phyloP scores from a whole-genome alignment of 2,797 vertebrate genomes.

The Hoplostethus mediterraneus region DNA sequence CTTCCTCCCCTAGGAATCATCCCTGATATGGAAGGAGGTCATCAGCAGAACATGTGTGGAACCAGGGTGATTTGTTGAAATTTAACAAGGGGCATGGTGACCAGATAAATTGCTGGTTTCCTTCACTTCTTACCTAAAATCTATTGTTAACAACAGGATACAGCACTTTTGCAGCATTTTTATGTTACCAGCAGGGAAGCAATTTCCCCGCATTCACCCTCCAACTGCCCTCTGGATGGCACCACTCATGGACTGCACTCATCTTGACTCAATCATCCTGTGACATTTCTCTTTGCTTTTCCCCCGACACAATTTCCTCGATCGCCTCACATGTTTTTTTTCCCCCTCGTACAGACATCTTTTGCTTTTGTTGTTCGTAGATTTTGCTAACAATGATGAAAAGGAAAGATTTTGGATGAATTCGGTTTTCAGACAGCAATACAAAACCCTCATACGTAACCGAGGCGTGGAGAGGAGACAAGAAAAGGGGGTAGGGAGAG shows the following conservation, averaged over 20 bases:
- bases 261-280: slow-evolving; percentile 32
- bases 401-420: slow-evolving; percentile 1
- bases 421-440: slow-evolving; percentile 10
- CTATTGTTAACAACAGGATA: slow-evolving; percentile 28
- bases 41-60: slow-evolving; percentile 40
- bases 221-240: slow-evolving; percentile 18
- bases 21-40: slow-evolving; percentile 49
- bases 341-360: slow-evolving; percentile 6
- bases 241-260: slow-evolving; percentile 54
- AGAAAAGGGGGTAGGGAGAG: slow-evolving; percentile 16
- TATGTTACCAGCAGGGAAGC: slow-evolving; percentile 12
- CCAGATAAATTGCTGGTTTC: slow-evolving; percentile 12
- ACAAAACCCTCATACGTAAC: slow-evolving; percentile 18
- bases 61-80: slow-evolving; percentile 47
- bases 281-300: slow-evolving; percentile 19
- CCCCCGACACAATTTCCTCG: not conserved
- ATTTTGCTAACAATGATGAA: slow-evolving; percentile 9
- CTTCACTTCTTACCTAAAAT: slow-evolving; percentile 11
- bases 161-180: slow-evolving; percentile 24
- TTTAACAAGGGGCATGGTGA: slow-evolving; percentile 10
- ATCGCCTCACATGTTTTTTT: not conserved
- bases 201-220: slow-evolving; percentile 18
- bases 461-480: slow-evolving; percentile 24
- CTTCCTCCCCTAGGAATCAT: slow-evolving; percentile 47
- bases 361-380: slow-evolving; percentile 24